Evolutionary conservation across 2,888 invertebrate genomes (phyloP).

Genomic region (Campaea margaritaria): DNA sequence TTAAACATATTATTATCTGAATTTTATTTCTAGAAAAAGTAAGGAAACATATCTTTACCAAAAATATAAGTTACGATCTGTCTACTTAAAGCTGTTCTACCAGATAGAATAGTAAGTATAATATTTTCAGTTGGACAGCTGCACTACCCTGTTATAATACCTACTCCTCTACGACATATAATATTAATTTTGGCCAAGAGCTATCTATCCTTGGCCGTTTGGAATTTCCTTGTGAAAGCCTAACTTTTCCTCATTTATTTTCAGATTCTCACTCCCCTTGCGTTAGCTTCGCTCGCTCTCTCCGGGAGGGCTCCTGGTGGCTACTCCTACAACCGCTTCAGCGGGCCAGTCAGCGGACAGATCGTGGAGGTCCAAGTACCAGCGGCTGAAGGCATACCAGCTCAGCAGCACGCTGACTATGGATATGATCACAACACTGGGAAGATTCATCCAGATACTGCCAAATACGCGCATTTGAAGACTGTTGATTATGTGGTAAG

Average conservation of each 20-base stretch:
- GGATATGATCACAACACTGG: constrained; percentile 80
- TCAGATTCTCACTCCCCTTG: constrained; percentile 64
- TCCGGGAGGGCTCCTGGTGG: constrained; percentile 76
- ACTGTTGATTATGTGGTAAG: constrained; percentile 88
- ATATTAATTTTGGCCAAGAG: no score
- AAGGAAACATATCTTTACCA: no score
- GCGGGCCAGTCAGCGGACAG: constrained; percentile 90
- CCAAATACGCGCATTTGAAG: constrained; percentile 82
- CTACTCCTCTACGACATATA: no score
- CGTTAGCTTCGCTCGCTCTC: constrained; percentile 57
- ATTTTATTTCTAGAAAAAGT: no score
- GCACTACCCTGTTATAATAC: no score
- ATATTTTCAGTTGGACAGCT: no score
- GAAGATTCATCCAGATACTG: constrained; percentile 76
- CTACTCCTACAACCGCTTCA: constrained; percentile 89
- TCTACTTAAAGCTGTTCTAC: no score
- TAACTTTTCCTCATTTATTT: constrained; percentile 23
- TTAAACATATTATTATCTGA: no score
- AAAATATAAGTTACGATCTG: no score
- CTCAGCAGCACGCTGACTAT: constrained; percentile 80
- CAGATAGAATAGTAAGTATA: no score
- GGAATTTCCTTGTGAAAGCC: no score
- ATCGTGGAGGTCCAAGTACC: constrained; percentile 85
- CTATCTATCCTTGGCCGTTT: no score
- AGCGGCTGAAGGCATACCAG: constrained; percentile 71